Evolutionary conservation across 2,113 vertebrate genomes (phyloP).

Genomic region (Platichthys stellatus): DNA sequence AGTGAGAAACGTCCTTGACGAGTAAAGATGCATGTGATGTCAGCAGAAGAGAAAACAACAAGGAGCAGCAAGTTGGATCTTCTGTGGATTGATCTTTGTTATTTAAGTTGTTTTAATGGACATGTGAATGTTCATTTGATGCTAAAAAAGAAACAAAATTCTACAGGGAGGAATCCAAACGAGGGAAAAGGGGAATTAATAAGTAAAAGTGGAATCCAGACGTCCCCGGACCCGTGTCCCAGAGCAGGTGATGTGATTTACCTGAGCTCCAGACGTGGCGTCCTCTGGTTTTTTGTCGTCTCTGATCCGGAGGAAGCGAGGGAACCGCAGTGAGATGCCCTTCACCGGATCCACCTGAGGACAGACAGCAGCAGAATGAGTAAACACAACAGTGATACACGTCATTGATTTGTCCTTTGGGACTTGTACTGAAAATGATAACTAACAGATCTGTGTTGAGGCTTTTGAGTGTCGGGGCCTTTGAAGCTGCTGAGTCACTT

Average conservation of each 20-base stretch:
- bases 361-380: not conserved
- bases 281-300: slow-evolving; percentile 91
- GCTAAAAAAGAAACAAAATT: too few species aligned
- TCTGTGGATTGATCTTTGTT: too few species aligned
- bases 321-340: slow-evolving; percentile 91
- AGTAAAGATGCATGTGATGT: too few species aligned
- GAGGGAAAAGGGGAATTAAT: not conserved
- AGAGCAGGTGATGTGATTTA: slow-evolving; percentile 33
- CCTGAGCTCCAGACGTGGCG: slow-evolving; percentile 87
- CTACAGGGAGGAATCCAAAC: not conserved
- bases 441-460: not conserved
- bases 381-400: not conserved
- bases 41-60: too few species aligned
- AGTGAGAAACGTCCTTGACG: not conserved
- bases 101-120: too few species aligned
- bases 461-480: not conserved
- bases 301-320: slow-evolving; percentile 87
- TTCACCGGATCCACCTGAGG: slow-evolving; percentile 89
- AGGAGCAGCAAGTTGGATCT: too few species aligned
- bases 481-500: not conserved
- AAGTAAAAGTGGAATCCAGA: not conserved
- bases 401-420: not conserved
- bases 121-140: too few species aligned
- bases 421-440: not conserved
- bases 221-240: not conserved